Base-by-base conservation (phyloP, 1,140 invertebrate species). In the Lepidotrigona ventralis region DNA sequence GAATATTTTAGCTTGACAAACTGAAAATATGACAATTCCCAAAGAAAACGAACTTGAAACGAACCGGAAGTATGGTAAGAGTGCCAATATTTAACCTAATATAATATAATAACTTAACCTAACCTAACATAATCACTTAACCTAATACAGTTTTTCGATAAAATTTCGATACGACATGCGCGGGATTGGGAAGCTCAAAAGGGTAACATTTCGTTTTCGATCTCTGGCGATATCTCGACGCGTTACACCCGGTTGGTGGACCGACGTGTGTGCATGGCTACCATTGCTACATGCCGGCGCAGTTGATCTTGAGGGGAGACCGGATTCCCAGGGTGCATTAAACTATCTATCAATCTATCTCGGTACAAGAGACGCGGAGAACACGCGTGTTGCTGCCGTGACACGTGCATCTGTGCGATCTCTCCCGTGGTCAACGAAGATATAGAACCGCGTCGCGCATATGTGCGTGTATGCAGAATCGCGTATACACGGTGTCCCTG, bases 321-420 rank as follows among this genome's bases (percentile, higher is more conserved):
- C 71, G 73, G 68, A 84, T 84, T 88, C 88, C 84, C 82, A 87
- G 83, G 85, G 88, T 89, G 88, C 87, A 89, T 89, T 89, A 89
- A 89, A 85, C 87, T 89, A 89, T 89, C 87, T 89, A 89, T 88
- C 87, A 89, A 88, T 89, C 84, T 88, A 89, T 89, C 87, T 86
- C 83, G 77, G 69, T 74, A 86, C 81, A 78, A 63, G 81, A 73
- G 81, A 72, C 80, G 46, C 26, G 78, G 84, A 79, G 76, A 58
- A 79, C 84, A 75, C 77, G 76, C 71, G 75, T 63, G 73, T 66
- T 54, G 21, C 53, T 26, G 39, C 33, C 4, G 33, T 74, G 73
- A 68, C 84, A 85, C 84, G 84, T 82, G 84, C 80, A 85, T 77
- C 83, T 51, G 60, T 72, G 79, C 72, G 83, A 82, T 85, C 84